Percentiles rank a stretch among this genome's conserved stretches.
Conservation (phyloP, 2,113 vertebrate species). For the Anser brachyrhynchus region DNA sequence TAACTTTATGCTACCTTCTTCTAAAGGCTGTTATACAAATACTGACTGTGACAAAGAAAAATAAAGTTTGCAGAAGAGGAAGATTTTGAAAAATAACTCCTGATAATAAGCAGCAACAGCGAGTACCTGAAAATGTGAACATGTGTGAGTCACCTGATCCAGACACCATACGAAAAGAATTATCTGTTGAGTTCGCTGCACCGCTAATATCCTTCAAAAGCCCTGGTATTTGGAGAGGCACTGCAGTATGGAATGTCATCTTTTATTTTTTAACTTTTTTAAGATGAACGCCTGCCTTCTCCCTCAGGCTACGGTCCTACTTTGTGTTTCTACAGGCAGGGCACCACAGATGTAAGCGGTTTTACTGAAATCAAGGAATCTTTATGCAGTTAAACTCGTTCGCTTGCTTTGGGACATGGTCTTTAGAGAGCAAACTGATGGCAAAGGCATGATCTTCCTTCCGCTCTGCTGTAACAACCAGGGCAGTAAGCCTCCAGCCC, state of each 20-base stretch:
- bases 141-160: conserved; percentile 49
- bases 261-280: not conserved
- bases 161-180: conserved; percentile 25
- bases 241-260: conserved; percentile 36
- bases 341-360: conserved; percentile 41
- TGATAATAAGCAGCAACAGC: conserved; percentile 15
- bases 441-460: not conserved
- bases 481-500: not conserved
- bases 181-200: conserved; percentile 37
- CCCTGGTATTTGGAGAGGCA: conserved; percentile 41
- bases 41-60: not conserved
- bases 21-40: conserved; percentile 10
- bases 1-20: not conserved
- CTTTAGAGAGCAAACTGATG: not conserved
- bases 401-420: not conserved
- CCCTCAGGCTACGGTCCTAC: conserved; percentile 36
- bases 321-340: not conserved
- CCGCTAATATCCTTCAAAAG: conserved; percentile 25
- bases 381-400: not conserved
- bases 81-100: not conserved
- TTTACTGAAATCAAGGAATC: conserved; percentile 29
- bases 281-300: not conserved
- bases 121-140: conserved; percentile 43
- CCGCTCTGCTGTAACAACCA: not conserved
- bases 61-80: not conserved